Conservation (phyloP, 1,140 invertebrate species). For the Drosophila athabasca region DNA sequence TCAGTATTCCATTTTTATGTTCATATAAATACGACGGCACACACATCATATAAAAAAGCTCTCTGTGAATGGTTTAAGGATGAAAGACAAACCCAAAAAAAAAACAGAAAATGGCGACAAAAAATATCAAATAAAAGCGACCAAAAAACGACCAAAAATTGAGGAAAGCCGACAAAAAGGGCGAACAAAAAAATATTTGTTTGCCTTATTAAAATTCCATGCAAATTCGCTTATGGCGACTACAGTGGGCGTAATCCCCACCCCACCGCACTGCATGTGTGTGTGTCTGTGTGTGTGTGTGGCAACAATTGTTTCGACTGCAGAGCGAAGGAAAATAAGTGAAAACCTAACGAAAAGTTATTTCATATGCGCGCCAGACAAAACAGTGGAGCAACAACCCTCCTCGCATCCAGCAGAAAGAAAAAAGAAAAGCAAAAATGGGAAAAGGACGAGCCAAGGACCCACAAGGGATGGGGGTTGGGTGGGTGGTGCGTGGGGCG, state of each 20-base stretch:
- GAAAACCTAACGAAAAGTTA: constrained; percentile 73
- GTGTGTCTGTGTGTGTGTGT: constrained; percentile 33
- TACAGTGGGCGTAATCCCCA: constrained; percentile 30
- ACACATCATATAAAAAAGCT: constrained; percentile 17
- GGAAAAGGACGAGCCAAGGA: constrained; percentile 29
- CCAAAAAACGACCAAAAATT: constrained; percentile 5
- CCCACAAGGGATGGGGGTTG: constrained; percentile 7
- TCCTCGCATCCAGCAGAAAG: constrained; percentile 9
- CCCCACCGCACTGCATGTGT: constrained; percentile 21
- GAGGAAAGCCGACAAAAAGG: constrained; percentile 3
- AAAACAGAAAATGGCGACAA: constrained; percentile 50
- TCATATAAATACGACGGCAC: constrained; percentile 23
- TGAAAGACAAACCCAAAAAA: constrained; percentile 7
- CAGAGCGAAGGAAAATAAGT: constrained; percentile 49
- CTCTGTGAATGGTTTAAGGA: too few species aligned
- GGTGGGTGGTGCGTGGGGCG: constrained; percentile 1
- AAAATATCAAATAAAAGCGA: constrained; percentile 47
- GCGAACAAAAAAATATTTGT: constrained; percentile 47
- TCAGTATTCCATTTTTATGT: constrained; percentile 40
- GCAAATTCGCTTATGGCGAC: constrained; percentile 76
- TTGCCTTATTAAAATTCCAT: constrained; percentile 79
- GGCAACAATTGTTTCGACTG: constrained; percentile 74
- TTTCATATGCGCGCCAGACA: constrained; percentile 71
- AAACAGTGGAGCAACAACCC: constrained; percentile 42
- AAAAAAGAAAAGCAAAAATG: neutral